Evolutionary conservation across 2,888 invertebrate genomes (phyloP).

Genomic region (Drosophila lacicola): DNA sequence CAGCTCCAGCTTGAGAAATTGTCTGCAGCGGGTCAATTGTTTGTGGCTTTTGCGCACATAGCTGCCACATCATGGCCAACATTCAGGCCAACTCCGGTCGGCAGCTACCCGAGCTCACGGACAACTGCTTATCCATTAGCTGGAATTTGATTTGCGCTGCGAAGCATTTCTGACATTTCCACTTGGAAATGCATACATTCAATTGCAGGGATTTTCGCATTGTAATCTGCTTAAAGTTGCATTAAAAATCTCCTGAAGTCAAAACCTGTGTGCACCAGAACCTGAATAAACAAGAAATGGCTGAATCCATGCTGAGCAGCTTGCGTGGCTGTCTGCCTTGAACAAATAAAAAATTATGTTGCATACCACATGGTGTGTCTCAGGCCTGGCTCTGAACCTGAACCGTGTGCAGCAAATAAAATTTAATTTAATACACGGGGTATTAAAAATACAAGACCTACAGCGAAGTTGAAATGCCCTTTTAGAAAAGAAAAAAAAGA

Average conservation of each 20-base stretch:
- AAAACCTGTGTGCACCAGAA: not conserved
- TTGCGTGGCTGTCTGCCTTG: conserved; percentile 35
- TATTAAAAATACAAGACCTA: not conserved
- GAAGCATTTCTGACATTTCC: conserved; percentile 41
- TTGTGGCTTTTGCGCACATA: conserved; percentile 53
- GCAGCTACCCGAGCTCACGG: not conserved
- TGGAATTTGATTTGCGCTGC: conserved; percentile 45
- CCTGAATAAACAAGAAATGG: conserved; percentile 2
- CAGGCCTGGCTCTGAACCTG: conserved; percentile 16
- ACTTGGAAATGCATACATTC: conserved; percentile 37
- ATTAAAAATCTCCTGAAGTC: conserved; percentile 28
- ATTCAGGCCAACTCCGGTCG: conserved; percentile 2
- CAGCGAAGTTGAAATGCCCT: conserved; percentile 35
- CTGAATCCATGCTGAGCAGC: conserved; percentile 42
- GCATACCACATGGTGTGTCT: conserved; percentile 64
- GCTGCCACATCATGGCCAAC: conserved; percentile 41
- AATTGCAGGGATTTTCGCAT: conserved; percentile 21
- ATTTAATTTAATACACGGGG: conserved; percentile 55
- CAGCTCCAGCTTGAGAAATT: conserved; percentile 50
- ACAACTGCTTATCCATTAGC: conserved; percentile 37
- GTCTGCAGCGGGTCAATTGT: conserved; percentile 56
- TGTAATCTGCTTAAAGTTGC: conserved; percentile 42
- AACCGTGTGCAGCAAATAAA: conserved; percentile 57
- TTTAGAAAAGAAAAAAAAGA: not conserved
- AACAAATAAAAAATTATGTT: conserved; percentile 73